Conservation (phyloP, 2,797 vertebrate species). For the Gambelia wislizenii region DNA sequence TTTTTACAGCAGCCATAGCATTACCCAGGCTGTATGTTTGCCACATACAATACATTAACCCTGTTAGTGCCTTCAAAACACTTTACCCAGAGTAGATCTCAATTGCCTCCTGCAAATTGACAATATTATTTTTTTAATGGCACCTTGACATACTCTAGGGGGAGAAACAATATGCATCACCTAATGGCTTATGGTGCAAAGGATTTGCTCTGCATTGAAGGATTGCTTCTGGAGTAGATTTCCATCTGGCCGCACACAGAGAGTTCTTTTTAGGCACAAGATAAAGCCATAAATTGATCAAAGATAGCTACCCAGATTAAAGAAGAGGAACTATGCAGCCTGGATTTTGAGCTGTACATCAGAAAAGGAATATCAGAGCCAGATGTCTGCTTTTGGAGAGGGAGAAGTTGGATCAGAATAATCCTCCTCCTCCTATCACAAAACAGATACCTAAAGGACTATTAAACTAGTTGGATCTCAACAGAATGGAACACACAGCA, state of each 20-base stretch:
- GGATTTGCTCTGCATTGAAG: constrained; percentile 24
- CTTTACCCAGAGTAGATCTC: constrained; percentile 37
- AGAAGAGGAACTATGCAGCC: constrained; percentile 14
- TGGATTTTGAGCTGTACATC: constrained; percentile 30
- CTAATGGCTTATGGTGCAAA: constrained; percentile 7
- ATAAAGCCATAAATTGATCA: constrained; percentile 37
- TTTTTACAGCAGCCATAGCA: constrained; percentile 65
- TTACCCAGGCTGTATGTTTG: constrained; percentile 45
- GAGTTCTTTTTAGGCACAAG: constrained; percentile 32
- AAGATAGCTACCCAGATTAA: neutral
- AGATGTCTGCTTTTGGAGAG: neutral
- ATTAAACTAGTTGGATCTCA: too few species aligned
- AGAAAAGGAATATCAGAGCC: neutral
- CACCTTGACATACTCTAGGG: constrained; percentile 49
- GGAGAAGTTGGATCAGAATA: neutral
- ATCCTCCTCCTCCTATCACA: too few species aligned
- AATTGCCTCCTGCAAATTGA: constrained; percentile 41
- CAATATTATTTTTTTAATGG: constrained; percentile 51
- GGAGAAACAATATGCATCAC: constrained; percentile 50
- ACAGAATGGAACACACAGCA: neutral
- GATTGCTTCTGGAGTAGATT: constrained; percentile 56
- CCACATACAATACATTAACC: constrained; percentile 33
- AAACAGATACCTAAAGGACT: neutral
- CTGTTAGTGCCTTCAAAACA: constrained; percentile 61
- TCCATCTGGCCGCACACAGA: constrained; percentile 58